Evolutionary conservation across 2,888 invertebrate species (phyloP), one percentile per base, ranked within the genome.

Genomic region (Dryobota labecula): DNA sequence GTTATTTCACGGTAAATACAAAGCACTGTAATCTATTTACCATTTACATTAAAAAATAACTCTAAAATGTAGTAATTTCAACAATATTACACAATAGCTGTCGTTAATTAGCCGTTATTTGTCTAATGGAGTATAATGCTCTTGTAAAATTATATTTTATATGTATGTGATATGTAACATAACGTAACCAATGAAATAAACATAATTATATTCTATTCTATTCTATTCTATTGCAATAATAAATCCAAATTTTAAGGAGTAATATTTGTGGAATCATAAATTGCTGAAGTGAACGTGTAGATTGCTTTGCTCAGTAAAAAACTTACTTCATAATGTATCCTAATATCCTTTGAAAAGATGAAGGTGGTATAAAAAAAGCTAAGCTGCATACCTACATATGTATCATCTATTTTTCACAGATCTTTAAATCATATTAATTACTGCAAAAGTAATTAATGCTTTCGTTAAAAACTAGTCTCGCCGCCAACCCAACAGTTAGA

Each of bases 401-500:
- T 58, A 45, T 57, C 67, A 82, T 73, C 38, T n/a, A 82, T 89
- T 92, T 92, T 92, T 91, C 86, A 87, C 86, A 92, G 92, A 94
- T 94, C 91, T 92, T 93, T 94, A 94, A 95, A 95, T 95, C 94
- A 94, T 94, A 94, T 95, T 95, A 95, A 95, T 95, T 95, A 93
- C 94, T 92, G 94, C 88, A 88, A 93, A 95, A 95, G 95, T 93
- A 95, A 95, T 95, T 95, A 95, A 95, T 94, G 95, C 93, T 91
- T 94, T 94, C 94, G 95, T 95, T 95, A 95, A 95, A 95, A 95
- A 95, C 93, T 94, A 93, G 94, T 92, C 91, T 89, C 87, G 91
- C 90, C 91, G 89, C 91, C 92, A 87, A 88, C 90, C 87, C 89
- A 87, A 87, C 87, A 84, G 83, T 81, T 70, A 70, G 91, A 87